Conservation (phyloP, 2,113 vertebrate species). For the Heterotis niloticus region DNA sequence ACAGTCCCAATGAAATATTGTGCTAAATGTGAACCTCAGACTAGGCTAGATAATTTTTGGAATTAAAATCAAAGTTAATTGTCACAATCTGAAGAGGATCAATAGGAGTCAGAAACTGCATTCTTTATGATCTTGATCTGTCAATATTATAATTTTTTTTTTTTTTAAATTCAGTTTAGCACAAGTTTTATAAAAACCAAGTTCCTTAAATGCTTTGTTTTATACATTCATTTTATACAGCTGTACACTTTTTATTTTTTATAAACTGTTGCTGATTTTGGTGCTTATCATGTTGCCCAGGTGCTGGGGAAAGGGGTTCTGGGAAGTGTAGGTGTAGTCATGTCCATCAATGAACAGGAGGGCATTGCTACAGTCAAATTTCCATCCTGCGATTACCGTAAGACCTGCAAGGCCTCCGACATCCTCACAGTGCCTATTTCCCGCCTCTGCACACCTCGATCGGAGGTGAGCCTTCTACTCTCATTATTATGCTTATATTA, state of each 20-base stretch:
- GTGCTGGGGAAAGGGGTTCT: conserved; percentile 91
- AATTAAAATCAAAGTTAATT: no score
- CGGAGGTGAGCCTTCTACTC: conserved; percentile 74
- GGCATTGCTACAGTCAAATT: conserved; percentile 95
- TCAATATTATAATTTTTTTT: no score
- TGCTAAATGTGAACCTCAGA: no score
- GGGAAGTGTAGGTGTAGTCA: conserved; percentile 87
- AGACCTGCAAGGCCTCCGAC: conserved; percentile 89
- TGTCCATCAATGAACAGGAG: conserved; percentile 97
- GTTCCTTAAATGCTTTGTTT: no score
- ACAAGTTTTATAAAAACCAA: no score
- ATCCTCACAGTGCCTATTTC: conserved; percentile 89
- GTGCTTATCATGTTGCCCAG: conserved; percentile 52
- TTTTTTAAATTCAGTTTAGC: no score
- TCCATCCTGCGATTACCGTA: conserved; percentile 83
- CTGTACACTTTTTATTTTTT: conserved; percentile 2
- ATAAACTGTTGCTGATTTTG: not conserved
- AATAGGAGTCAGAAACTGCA: no score
- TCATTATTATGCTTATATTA: not conserved
- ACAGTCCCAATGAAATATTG: no score
- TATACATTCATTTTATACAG: not conserved
- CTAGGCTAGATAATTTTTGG: no score
- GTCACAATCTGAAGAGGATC: no score
- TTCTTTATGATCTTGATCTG: no score
- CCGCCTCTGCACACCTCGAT: conserved; percentile 91